Conservation (phyloP, 2,113 vertebrate species). For the Oreochromis aureus region DNA sequence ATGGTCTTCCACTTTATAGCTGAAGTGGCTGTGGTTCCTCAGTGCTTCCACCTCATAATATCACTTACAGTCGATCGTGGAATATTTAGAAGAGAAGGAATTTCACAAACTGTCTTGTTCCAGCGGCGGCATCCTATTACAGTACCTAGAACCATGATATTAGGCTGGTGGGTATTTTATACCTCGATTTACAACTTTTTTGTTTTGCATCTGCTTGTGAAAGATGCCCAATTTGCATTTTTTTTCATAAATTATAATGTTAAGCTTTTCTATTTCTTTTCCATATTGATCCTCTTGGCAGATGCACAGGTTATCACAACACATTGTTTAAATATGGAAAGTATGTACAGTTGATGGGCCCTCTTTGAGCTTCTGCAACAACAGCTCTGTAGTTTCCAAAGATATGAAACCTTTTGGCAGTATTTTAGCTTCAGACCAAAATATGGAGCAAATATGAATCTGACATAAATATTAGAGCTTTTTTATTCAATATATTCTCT, state of each 20-base stretch:
- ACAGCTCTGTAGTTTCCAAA: background rate
- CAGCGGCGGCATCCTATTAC: background rate
- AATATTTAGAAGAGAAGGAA: background rate
- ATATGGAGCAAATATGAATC: background rate
- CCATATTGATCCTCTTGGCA: background rate
- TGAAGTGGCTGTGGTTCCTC: background rate
- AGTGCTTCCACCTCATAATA: background rate
- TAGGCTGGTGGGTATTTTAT: background rate
- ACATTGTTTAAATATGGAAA: background rate
- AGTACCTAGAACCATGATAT: no score
- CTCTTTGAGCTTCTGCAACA: background rate
- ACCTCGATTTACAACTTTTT: background rate
- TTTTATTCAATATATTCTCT: background rate
- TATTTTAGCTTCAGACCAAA: background rate
- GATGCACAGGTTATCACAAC: background rate
- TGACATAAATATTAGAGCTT: background rate
- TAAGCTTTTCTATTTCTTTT: background rate
- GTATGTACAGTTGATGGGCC: background rate
- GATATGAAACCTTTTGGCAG: background rate
- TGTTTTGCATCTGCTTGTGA: background rate
- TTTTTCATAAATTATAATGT: background rate
- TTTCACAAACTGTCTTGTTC: background rate
- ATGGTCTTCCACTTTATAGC: background rate
- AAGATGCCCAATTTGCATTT: background rate
- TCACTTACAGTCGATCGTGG: background rate